Evolutionary conservation across 1,140 invertebrate genomes (phyloP), one percentile per base, ranked within the genome.

Genomic region (Dreissena rostriformis): DNA sequence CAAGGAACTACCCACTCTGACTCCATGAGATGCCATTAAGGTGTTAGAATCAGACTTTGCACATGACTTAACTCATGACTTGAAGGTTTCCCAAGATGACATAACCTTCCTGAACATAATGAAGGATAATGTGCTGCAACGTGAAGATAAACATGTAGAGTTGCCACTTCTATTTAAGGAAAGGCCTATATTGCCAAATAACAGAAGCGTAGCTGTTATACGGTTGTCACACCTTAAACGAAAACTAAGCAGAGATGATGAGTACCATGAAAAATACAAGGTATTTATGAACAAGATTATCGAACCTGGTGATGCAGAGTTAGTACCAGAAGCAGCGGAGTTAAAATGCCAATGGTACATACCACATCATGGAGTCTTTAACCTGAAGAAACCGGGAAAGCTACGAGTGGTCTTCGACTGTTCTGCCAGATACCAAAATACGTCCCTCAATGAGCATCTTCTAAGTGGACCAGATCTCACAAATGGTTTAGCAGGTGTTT

Each of bases 401-500:
- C 26, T 84, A 51, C 39, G 84, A 39, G 86, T 88, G 14, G 88
- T 88, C 7, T 89, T 90, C 79, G 88, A 89, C 66, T 87, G 84
- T 57, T 81, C 65, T 12, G 74, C 86, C 10, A 76, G 24, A 61
- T 88, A 84, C 57, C 19, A 51, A 15, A 67, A 67, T 29, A 68
- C 70, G 2, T 89, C 86, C 12, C 72, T 92, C 0, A 93, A 92
- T 75, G 72, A 87, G 11, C 84, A 88, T 77, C 29, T 89, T 12
- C 57, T 88, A 0, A 83, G 53, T 24, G 88, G 87, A 15, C 88
- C 87, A 26, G 86, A 88, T 68, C 77, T 87, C 2, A 87, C 82
- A 4, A 89, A 89, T 24, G 51, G 17, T 26, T 52, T 90, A 17
- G 79, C 57, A 51, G 87, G 88, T 0, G 86, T 90, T 5, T 80